A percentile compares a stretch with the other conserved stretches of the same genome.
phyloP scores from a whole-genome alignment of 2,113 vertebrate genomes.

The Catagonus wagneri region DNA sequence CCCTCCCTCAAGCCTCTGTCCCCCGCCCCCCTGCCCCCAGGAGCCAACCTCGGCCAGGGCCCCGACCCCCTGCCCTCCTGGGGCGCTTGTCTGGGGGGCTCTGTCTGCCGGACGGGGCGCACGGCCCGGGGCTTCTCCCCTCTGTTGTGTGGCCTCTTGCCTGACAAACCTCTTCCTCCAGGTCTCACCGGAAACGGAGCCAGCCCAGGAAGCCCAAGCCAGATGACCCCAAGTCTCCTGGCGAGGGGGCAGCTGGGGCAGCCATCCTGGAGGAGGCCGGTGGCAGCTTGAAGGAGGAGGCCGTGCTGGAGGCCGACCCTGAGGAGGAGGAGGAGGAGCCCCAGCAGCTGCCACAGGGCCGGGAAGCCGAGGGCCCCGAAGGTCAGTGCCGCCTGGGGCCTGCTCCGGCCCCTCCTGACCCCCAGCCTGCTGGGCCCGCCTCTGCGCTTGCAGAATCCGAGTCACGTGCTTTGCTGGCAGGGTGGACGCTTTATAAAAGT shows the following conservation, averaged over 20 bases:
- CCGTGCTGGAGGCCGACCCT: slow-evolving; percentile 73
- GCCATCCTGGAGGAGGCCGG: slow-evolving; percentile 89
- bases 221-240: slow-evolving; percentile 93
- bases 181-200: slow-evolving; percentile 94
- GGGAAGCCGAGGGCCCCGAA: slow-evolving; percentile 79
- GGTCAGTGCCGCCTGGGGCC: slow-evolving; percentile 77
- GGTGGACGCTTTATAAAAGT: slow-evolving; percentile 57
- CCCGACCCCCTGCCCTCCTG: not conserved
- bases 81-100: not conserved
- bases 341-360: slow-evolving; percentile 6
- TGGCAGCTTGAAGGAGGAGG: slow-evolving; percentile 88
- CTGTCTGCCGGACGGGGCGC: accelerated
- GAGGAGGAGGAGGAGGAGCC: slow-evolving; percentile 87
- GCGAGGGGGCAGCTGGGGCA: slow-evolving; percentile 88
- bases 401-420: too few species aligned
- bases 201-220: slow-evolving; percentile 94
- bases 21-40: not conserved
- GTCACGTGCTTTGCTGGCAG: slow-evolving; percentile 64
- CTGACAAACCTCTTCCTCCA: slow-evolving; percentile 78
- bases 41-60: not conserved
- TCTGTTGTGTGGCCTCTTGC: not conserved
- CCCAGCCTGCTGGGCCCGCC: not conserved
- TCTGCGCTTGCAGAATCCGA: slow-evolving; percentile 48
- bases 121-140: not conserved
- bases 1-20: not conserved